Evolutionary conservation across 2,113 vertebrate species (phyloP), one percentile per base, ranked within the genome.

Genomic region (Rhombomys opimus): DNA sequence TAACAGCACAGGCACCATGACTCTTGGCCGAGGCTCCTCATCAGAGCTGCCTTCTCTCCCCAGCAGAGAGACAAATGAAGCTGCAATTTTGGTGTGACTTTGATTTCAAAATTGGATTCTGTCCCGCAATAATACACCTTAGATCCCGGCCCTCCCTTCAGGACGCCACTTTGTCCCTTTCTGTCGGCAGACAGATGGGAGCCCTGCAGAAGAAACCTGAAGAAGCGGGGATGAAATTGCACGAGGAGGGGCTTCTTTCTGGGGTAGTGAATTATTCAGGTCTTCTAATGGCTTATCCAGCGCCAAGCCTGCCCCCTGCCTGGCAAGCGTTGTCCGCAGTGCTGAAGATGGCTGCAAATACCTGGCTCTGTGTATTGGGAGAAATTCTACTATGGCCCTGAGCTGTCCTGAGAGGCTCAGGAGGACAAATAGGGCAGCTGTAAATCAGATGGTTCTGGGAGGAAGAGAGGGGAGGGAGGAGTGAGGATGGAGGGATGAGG

Each of bases 211-310:
- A 86, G 61, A 57, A 68, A 68, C 25, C 59, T 32, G 91, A 77
- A 91, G 59, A 68, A 7, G 7, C 57, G 12, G 72, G 85, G 95
- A 81, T n/a, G 88, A 30, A 63, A n/a, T 18, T 3, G 73, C 41
- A 41, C n/a, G 52, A 82, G 82, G 81, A 5, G 38, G 61, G 68
- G 81, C 38, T 65, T 81, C 68, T 82, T 59, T 11, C 57, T 67
- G 61, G 61, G 59, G 22, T 38, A 11, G 93, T 95, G 22, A 95
- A 90, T 96, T 78, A 94, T 95, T 95, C 92, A 97, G 92, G 78
- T 32, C 18, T 91, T 50, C 61, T 86, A 46, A 89, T 87, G 95
- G 87, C 78, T 85, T 30, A 50, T 70, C 23, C 65, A 68, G 46
- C 0, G 20, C 78, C 67, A 18, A 77, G 57, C 89, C 76, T 27